These are phyloP conservation scores for Petaurus breviceps DNA, from an alignment of 2,113 vertebrate species.

Conservation along the genomic window DNA sequence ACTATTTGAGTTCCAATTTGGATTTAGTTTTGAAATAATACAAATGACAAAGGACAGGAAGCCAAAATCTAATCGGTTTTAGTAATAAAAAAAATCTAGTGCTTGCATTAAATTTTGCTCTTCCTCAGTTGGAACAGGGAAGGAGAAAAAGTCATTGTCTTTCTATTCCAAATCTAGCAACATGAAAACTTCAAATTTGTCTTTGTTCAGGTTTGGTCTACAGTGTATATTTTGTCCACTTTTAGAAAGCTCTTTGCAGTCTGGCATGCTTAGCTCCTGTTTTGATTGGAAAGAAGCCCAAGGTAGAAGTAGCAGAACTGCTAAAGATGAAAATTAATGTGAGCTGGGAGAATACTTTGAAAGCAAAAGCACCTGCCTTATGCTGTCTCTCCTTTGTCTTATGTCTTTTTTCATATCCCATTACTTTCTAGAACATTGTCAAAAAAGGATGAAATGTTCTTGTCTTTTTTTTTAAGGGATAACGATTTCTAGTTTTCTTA, in stretches of 20 bases:
- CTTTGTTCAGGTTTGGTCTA: not conserved
- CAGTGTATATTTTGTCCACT: not conserved
- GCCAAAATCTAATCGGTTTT: not conserved
- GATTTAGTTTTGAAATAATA: not conserved
- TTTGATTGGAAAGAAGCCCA: not conserved
- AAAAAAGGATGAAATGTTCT: not conserved
- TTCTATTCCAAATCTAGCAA: not conserved
- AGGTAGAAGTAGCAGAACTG: rapidly evolving
- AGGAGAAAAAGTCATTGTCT: not conserved
- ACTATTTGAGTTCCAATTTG: not conserved
- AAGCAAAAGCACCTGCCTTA: not conserved
- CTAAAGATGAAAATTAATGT: not conserved
- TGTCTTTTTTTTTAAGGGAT: not conserved
- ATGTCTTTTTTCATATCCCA: not conserved
- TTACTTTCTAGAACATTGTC: not conserved
- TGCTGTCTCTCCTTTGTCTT: not conserved
- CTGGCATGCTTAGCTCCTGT: not conserved
- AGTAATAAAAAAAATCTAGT: not conserved
- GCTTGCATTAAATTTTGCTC: not conserved
- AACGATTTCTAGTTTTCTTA: not conserved
- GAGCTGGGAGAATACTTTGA: not conserved
- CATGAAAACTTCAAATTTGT: not conserved
- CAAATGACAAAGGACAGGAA: not conserved
- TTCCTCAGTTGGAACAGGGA: not conserved
- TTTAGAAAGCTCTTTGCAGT: not conserved